phyloP scores from a whole-genome alignment of 1,140 invertebrate genomes.

The Helicoverpa armigera region DNA sequence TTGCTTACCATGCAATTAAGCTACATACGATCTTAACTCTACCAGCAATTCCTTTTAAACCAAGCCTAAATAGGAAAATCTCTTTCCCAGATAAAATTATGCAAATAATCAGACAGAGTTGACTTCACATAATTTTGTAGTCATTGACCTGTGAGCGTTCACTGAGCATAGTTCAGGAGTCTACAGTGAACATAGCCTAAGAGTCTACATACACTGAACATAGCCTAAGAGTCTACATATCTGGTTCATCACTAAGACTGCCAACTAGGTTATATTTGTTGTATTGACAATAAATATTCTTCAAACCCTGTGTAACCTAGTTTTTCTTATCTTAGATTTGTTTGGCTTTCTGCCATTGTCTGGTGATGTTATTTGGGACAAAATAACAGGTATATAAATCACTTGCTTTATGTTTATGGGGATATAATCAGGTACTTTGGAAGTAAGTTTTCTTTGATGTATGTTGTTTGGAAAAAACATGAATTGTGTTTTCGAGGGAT shows the following conservation, averaged over 20 bases:
- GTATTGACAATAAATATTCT: conserved; percentile 35
- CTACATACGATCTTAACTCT: no score
- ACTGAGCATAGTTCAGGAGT: not conserved
- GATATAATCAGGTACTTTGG: not conserved
- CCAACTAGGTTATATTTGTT: conserved; percentile 41
- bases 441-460: not conserved
- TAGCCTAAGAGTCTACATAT: not conserved
- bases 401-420: conserved; percentile 10
- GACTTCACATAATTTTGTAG: not conserved
- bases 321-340: conserved; percentile 7
- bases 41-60: no score
- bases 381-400: conserved; percentile 12
- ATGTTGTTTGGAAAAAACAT: not conserved
- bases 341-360: conserved; percentile 30
- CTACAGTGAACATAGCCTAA: not conserved
- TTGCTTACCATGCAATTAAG: no score
- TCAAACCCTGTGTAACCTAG: conserved; percentile 15
- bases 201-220: conserved; percentile 15
- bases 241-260: conserved; percentile 30
- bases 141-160: conserved; percentile 6
- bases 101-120: not conserved
- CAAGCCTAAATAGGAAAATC: no score
- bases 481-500: not conserved
- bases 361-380: conserved; percentile 23
- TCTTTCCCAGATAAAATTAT: no score